These are phyloP conservation scores for Ornithorhynchus anatinus DNA, from an alignment of 2,113 vertebrate species.

Conservation along the genomic window DNA sequence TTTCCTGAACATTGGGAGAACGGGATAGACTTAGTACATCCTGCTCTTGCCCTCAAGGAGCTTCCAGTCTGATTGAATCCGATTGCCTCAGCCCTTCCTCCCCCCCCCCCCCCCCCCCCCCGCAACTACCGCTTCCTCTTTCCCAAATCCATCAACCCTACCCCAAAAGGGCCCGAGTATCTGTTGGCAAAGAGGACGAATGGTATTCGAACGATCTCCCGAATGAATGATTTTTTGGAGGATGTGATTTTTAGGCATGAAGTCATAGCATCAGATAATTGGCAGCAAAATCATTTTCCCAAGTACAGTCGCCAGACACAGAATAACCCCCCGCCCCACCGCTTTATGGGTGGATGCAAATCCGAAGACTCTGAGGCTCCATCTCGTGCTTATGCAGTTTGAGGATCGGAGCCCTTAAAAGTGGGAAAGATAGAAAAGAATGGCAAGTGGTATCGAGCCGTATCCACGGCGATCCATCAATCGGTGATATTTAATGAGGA, in stretches of 20 bases:
- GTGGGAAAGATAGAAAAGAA: not conserved
- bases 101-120: no score
- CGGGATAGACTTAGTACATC: no score
- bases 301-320: conserved; percentile 3
- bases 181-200: not conserved
- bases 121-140: no score
- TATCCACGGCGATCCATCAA: not conserved
- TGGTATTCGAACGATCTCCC: conserved; percentile 8
- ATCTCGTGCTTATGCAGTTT: conserved; percentile 33
- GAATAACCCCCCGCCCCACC: conserved; percentile 21
- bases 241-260: conserved; percentile 23
- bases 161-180: conserved; percentile 6
- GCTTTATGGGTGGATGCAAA: not conserved
- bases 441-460: not conserved
- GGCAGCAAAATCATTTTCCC: conserved; percentile 29
- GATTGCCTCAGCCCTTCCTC: no score
- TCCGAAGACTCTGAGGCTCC: conserved; percentile 1
- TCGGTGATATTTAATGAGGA: no score
- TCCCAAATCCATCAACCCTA: no score
- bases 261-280: conserved; percentile 24
- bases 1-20: no score
- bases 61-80: no score
- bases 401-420: conserved; percentile 11
- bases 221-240: conserved; percentile 25
- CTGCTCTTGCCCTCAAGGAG: no score